Evolutionary conservation across 1,140 invertebrate species (phyloP).

Genomic region (Aporrectodea caliginosa): DNA sequence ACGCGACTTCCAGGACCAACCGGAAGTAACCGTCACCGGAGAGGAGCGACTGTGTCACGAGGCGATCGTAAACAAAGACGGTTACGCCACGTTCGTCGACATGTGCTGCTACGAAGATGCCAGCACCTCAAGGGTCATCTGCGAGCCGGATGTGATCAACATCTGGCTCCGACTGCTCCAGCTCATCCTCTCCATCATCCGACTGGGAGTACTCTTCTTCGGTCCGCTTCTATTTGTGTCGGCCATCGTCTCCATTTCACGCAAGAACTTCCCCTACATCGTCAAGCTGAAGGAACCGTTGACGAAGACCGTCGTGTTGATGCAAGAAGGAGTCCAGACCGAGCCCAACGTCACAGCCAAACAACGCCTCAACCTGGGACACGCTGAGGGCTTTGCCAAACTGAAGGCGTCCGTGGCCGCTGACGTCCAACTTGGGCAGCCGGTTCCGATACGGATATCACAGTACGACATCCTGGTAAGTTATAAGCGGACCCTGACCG

Average conservation of each 20-base stretch:
- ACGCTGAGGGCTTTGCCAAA: constrained; percentile 14
- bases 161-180: constrained; percentile 50
- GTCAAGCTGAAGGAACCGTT: constrained; percentile 31
- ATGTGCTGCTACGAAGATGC: constrained; percentile 40
- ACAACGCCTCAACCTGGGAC: constrained; percentile 13
- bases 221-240: constrained; percentile 45
- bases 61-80: constrained; percentile 38
- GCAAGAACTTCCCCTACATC: constrained; percentile 25
- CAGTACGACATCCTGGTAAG: constrained; percentile 31
- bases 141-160: constrained; percentile 37
- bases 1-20: constrained; percentile 36
- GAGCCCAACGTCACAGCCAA: constrained; percentile 16
- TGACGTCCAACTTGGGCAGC: constrained; percentile 5
- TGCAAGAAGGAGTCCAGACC: not conserved
- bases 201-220: constrained; percentile 48
- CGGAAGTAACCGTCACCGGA: constrained; percentile 22
- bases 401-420: constrained; percentile 6
- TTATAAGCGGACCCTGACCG: constrained; percentile 27
- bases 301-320: constrained; percentile 18
- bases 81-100: constrained; percentile 44
- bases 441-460: constrained; percentile 4
- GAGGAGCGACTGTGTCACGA: constrained; percentile 44
- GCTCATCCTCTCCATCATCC: constrained; percentile 43
- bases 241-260: constrained; percentile 39
- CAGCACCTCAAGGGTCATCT: not conserved